Evolutionary conservation across 2,797 vertebrate genomes (phyloP).

Genomic region (Eulemur mongoz): DNA sequence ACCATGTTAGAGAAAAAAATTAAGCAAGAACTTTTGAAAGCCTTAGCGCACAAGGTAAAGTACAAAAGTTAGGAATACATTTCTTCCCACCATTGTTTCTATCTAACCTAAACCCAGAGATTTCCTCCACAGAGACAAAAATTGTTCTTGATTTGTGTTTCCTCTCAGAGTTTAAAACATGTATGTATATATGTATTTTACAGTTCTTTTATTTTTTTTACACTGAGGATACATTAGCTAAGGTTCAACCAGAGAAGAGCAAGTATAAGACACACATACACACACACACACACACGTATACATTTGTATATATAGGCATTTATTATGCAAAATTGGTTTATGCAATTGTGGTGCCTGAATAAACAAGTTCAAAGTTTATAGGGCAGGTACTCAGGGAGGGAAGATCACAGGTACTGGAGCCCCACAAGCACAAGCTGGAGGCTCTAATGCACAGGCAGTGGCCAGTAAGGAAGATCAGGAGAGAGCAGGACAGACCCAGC

Average conservation of each 20-base stretch:
- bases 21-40: background rate
- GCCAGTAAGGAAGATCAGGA: background rate
- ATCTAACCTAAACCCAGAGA: background rate
- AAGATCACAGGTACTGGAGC: background rate
- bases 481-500: background rate
- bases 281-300: background rate
- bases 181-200: background rate
- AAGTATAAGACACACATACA: background rate
- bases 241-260: background rate
- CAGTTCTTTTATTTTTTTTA: background rate
- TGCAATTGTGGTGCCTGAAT: background rate
- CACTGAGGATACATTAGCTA: background rate
- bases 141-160: background rate
- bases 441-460: fast-evolving
- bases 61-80: background rate
- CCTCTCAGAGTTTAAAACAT: background rate
- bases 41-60: background rate
- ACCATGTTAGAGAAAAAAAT: background rate
- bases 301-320: background rate
- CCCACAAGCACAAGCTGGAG: background rate
- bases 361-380: background rate
- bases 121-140: background rate
- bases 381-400: background rate
- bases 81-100: background rate
- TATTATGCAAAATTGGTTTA: background rate